phyloP scores from a whole-genome alignment of 2,797 vertebrate genomes.

The Hylomyscus alleni region DNA sequence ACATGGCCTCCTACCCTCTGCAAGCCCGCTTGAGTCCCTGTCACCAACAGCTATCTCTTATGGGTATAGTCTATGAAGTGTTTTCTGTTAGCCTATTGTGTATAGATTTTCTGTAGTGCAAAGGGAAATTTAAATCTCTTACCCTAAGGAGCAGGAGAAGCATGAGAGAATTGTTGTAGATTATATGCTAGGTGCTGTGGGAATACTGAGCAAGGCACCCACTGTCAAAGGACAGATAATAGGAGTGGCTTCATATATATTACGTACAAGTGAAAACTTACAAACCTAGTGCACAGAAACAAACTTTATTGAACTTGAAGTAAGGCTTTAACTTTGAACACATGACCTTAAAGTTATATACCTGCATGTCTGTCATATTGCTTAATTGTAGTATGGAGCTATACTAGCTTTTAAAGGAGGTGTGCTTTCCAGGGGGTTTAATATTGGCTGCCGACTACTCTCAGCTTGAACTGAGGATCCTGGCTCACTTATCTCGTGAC shows the following conservation, averaged over 20 bases:
- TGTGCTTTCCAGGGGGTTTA: constrained; percentile 92
- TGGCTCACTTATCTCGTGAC: constrained; percentile 96
- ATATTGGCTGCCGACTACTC: constrained; percentile 98
- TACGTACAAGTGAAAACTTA: neutral
- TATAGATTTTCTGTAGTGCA: constrained; percentile 21
- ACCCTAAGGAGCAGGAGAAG: neutral
- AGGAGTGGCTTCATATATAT: neutral
- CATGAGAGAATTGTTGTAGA: neutral
- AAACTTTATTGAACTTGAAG: constrained; percentile 36
- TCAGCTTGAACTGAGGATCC: constrained; percentile 96
- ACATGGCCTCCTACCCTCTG: neutral
- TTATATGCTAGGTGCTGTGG: neutral
- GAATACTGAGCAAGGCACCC: neutral
- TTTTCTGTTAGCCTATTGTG: neutral
- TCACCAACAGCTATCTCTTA: neutral
- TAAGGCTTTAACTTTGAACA: constrained; percentile 45
- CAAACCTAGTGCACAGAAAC: neutral
- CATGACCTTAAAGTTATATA: constrained; percentile 6
- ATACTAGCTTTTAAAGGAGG: neutral
- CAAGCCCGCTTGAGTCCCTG: neutral
- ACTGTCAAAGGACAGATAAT: neutral
- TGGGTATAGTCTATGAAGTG: neutral
- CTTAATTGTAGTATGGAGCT: neutral
- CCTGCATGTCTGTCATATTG: constrained; percentile 35
- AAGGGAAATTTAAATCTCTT: constrained; percentile 43